Conservation (phyloP, 2,888 invertebrate genomes). For the Lasioglossum figueresi region DNA sequence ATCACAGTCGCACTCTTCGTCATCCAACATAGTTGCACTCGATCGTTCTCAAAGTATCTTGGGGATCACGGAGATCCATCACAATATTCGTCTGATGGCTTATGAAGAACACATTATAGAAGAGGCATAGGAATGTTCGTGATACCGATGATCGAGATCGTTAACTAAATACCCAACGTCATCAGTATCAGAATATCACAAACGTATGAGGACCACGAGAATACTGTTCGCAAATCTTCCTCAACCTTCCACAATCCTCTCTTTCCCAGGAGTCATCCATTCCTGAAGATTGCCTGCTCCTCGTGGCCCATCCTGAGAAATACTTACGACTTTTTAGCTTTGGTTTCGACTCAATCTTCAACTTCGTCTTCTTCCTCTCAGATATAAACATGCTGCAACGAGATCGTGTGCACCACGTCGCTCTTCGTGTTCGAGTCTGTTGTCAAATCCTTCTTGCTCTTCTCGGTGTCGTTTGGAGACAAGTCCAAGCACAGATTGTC, state of each 20-base stretch:
- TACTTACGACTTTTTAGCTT: constrained; percentile 11
- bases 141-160: constrained; percentile 52
- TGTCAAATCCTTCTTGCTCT: constrained; percentile 20
- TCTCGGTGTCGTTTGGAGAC: constrained; percentile 58
- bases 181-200: constrained; percentile 48
- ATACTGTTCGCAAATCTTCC: neutral
- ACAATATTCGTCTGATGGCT: neutral
- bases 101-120: constrained; percentile 34
- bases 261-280: neutral
- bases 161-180: neutral
- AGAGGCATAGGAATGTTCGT: constrained; percentile 52
- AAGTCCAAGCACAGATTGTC: constrained; percentile 77
- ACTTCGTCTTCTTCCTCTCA: constrained; percentile 24
- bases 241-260: neutral
- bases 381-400: constrained; percentile 67
- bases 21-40: neutral
- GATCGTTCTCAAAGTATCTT: neutral
- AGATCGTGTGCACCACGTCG: constrained; percentile 51
- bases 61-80: neutral
- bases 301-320: neutral
- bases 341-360: constrained; percentile 1
- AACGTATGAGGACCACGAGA: neutral
- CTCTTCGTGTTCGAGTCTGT: constrained; percentile 20
- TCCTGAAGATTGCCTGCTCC: neutral
- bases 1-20: neutral